Conservation (phyloP, 2,888 invertebrate genomes). For the Prenolepis imparis region DNA sequence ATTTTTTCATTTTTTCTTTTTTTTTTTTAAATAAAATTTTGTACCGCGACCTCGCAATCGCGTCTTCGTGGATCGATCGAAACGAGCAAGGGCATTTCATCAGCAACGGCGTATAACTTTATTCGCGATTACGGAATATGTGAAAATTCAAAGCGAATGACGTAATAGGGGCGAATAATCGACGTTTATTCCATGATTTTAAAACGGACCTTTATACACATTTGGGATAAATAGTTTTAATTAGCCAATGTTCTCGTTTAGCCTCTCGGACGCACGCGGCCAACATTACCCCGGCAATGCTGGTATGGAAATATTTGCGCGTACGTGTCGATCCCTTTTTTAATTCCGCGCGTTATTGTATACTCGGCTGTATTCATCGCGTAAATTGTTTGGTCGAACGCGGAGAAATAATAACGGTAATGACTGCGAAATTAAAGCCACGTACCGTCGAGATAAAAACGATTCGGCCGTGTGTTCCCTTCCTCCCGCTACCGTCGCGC, state of each 20-base stretch:
- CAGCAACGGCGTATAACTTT: constrained; percentile 19
- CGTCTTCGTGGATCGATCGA: not conserved
- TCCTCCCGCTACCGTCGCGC: not conserved
- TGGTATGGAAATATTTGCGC: constrained; percentile 52
- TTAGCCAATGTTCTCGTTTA: constrained; percentile 51
- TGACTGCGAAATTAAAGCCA: constrained; percentile 58
- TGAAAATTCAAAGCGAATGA: constrained; percentile 21
- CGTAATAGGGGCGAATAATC: constrained; percentile 35
- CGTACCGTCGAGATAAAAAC: constrained; percentile 52
- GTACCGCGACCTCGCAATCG: not conserved
- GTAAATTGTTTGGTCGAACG: constrained; percentile 59
- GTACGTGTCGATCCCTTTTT: constrained; percentile 52
- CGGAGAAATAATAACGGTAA: constrained; percentile 57
- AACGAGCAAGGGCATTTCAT: not conserved
- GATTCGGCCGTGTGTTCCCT: constrained; percentile 20
- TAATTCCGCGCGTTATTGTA: constrained; percentile 57
- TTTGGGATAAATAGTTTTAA: constrained; percentile 55
- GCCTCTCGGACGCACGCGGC: constrained; percentile 15
- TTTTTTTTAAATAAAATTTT: constrained; percentile 17
- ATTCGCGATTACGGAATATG: constrained; percentile 14
- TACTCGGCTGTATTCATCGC: constrained; percentile 55
- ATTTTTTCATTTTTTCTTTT: not conserved
- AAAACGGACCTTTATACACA: constrained; percentile 35
- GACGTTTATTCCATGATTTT: constrained; percentile 49
- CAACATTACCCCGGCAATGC: not conserved